A percentile compares a stretch with the other conserved stretches of the same genome.
phyloP scores from a whole-genome alignment of 1,140 invertebrate species.

The Drosophila arizonae region DNA sequence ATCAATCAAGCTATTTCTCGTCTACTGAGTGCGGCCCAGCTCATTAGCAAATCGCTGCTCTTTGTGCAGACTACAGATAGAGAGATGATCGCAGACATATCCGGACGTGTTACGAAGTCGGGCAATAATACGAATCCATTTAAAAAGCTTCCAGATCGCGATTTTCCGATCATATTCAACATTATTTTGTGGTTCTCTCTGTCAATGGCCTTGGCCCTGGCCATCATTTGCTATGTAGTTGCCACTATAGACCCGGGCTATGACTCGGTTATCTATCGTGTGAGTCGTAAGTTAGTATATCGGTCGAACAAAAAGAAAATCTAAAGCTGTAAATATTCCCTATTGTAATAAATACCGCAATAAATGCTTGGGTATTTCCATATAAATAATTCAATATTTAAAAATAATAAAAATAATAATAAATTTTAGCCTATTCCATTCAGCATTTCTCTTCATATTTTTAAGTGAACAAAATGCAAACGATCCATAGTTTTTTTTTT shows the following conservation, averaged over 20 bases:
- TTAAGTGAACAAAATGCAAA: background rate
- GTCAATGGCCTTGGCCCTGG: conserved; percentile 88
- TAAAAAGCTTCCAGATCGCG: conserved; percentile 84
- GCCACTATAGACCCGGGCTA: conserved; percentile 96
- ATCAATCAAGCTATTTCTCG: conserved; percentile 21
- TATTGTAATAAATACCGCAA: too few relatives aligned
- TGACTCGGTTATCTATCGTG: conserved; percentile 97
- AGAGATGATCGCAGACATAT: conserved; percentile 83
- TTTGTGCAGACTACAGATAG: conserved; percentile 86
- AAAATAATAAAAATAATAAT: too few relatives aligned
- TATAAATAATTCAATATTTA: too few relatives aligned
- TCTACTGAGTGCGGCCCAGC: conserved; percentile 43
- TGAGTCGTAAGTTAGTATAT: conserved; percentile 93
- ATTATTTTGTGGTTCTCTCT: conserved; percentile 94
- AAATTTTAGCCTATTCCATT: too few relatives aligned
- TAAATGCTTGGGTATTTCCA: too few relatives aligned
- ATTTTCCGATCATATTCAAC: conserved; percentile 94
- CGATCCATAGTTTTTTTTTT: background rate
- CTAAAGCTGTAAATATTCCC: background rate
- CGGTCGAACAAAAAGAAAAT: background rate
- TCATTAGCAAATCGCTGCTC: conserved; percentile 86
- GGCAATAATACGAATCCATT: conserved; percentile 48
- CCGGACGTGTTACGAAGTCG: background rate
- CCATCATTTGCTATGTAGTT: conserved; percentile 92
- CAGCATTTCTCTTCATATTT: too few relatives aligned